Conservation (phyloP, 2,113 vertebrate species). For the Marcusenius ussheri region DNA sequence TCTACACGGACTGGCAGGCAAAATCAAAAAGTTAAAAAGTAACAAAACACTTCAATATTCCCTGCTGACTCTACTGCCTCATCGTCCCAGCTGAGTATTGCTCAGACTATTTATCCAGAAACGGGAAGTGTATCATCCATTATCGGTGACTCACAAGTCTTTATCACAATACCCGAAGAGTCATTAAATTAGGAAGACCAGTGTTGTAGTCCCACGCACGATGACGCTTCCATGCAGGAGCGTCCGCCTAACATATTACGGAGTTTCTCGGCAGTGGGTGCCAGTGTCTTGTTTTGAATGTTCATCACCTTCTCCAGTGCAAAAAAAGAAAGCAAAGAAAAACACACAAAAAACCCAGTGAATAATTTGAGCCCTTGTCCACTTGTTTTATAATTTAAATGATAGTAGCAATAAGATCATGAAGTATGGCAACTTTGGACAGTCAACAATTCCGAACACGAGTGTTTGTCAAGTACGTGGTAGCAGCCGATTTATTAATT, state of each 20-base stretch:
- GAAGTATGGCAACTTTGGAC: neutral
- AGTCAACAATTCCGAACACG: neutral
- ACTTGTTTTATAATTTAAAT: neutral
- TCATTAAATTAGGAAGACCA: neutral
- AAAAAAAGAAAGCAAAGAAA: neutral
- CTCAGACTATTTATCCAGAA: neutral
- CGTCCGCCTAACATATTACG: neutral
- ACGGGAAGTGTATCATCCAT: constrained; percentile 1
- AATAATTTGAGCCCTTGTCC: neutral
- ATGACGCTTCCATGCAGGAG: neutral
- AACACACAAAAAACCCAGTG: neutral
- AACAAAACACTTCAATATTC: neutral
- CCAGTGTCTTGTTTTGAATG: neutral
- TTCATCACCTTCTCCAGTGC: neutral
- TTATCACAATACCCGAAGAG: neutral
- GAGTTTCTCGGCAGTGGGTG: neutral
- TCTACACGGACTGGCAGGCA: neutral
- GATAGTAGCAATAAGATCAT: neutral
- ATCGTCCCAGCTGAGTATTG: neutral
- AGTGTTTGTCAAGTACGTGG: neutral
- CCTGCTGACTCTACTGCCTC: neutral
- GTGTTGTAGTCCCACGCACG: neutral
- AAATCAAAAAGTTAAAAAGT: neutral
- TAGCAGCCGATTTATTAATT: neutral
- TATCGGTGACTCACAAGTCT: neutral